phyloP scores from a whole-genome alignment of 2,113 vertebrate genomes.

The Ictidomys tridecemlineatus region DNA sequence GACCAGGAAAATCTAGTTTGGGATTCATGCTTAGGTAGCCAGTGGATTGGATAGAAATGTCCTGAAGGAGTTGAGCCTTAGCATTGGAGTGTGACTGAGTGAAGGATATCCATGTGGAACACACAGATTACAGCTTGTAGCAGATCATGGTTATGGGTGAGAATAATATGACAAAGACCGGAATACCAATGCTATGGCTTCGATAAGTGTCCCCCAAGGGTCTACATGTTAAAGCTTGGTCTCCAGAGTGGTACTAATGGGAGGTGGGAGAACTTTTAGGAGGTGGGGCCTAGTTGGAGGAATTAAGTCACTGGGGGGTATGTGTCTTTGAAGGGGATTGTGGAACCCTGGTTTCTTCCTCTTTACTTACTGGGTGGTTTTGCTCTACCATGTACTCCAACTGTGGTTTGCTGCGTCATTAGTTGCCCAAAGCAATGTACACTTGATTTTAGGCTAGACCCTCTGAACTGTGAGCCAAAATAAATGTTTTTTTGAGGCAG shows the following conservation, averaged over 20 bases:
- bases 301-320: background rate
- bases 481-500: background rate
- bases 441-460: background rate
- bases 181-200: background rate
- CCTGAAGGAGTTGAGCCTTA: background rate
- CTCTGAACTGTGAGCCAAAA: background rate
- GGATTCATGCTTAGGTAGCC: slow-evolving; percentile 2
- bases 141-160: background rate
- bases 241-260: background rate
- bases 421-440: background rate
- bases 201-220: background rate
- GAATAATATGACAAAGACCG: slow-evolving; percentile 21
- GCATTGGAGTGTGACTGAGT: background rate
- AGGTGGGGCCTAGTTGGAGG: background rate
- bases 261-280: background rate
- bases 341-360: background rate
- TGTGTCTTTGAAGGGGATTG: background rate
- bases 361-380: background rate
- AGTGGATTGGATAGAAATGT: background rate
- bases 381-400: no score
- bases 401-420: background rate
- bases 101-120: background rate
- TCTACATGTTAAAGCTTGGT: background rate
- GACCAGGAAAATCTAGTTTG: background rate
- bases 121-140: background rate